Evolutionary conservation across 2,797 vertebrate genomes (phyloP).

Genomic region (Pitangus sulphuratus): DNA sequence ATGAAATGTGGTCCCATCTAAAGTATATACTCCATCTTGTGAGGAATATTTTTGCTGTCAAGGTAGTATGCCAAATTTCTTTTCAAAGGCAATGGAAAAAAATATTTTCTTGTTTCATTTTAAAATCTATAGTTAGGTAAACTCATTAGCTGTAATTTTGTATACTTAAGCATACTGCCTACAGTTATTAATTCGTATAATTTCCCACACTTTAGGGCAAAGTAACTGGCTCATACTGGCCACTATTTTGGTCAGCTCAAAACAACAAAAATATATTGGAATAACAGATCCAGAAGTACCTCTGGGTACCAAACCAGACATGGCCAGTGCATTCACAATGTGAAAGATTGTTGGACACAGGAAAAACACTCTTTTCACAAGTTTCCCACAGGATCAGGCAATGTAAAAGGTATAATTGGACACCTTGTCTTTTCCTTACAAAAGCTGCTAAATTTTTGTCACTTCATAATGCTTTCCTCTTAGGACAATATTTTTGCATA

Average conservation of each 20-base stretch:
- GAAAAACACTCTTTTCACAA: neutral
- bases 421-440: neutral
- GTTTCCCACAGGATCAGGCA: neutral
- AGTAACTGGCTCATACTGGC: neutral
- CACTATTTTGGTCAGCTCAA: neutral
- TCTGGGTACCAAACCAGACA: neutral
- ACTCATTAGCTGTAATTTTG: neutral
- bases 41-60: neutral
- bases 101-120: neutral
- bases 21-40: neutral
- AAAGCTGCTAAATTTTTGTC: neutral
- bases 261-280: neutral
- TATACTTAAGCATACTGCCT: neutral
- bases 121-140: neutral
- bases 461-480: neutral
- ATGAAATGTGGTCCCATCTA: accelerated
- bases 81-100: neutral
- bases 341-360: neutral
- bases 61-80: neutral
- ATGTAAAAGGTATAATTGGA: neutral
- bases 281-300: neutral
- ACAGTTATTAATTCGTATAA: neutral
- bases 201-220: neutral
- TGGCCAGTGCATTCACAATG: neutral
- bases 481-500: neutral